Evolutionary conservation across 2,797 vertebrate species (phyloP).

Genomic region (Myoxocephalus aenaeus): DNA sequence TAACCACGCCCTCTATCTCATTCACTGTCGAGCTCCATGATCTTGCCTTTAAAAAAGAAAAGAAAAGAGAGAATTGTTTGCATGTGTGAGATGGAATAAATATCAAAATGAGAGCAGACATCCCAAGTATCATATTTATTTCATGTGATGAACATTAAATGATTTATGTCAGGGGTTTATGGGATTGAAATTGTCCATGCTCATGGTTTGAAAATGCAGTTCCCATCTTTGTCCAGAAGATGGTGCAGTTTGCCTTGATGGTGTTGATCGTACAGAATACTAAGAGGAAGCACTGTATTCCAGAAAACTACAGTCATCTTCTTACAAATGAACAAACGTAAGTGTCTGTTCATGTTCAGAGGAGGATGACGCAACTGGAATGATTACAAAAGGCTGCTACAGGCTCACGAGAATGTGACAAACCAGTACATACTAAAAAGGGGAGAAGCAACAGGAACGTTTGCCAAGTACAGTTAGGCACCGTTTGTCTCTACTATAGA

Average conservation of each 20-base stretch:
- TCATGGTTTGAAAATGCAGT: not conserved
- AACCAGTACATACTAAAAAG: not conserved
- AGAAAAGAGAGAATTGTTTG: not conserved
- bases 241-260: constrained; percentile 31
- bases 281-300: not conserved
- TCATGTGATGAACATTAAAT: not conserved
- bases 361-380: not conserved
- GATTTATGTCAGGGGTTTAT: not conserved
- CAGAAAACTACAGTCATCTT: not conserved
- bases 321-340: not conserved
- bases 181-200: not conserved
- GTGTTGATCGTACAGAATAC: not conserved
- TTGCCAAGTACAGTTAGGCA: not conserved
- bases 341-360: not conserved
- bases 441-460: not conserved
- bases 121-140: not conserved
- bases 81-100: not conserved
- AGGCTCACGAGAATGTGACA: constrained; percentile 2
- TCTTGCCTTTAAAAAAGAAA: constrained; percentile 85
- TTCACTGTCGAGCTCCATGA: constrained; percentile 93
- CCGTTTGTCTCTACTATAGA: not conserved
- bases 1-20: constrained; percentile 92
- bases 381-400: not conserved
- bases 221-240: constrained; percentile 57
- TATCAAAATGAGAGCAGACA: not conserved